Base-by-base conservation (phyloP, 1,140 invertebrate genomes). In the Nebria ingens region DNA sequence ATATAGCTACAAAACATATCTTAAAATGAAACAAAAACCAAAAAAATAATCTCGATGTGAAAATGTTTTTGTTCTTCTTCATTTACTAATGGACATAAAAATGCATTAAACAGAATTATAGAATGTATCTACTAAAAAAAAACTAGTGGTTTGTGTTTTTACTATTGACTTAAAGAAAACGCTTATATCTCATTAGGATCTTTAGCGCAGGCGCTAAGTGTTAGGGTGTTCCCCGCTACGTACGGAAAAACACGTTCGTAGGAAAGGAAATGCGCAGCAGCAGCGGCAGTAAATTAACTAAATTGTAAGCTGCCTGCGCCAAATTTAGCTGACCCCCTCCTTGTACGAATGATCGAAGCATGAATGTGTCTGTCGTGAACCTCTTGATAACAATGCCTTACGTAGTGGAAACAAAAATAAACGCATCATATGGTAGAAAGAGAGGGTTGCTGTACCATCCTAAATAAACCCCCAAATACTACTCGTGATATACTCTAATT, bases 311-410 rank as follows among this genome's bases (percentile, higher is more conserved):
- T 45, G 40, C 40, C 40, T 45, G 40, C 40, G 40, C 40, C 40
- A 45, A 45, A 45, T 45, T 45, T 45, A 45, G 40, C 40, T 45
- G 15, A 45, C 9, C 4, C 6, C 40, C 40, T 45, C 40, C 40
- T 17, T 17, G 9, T 12, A 45, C 17, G 40, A 12, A 3, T 11
- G 40, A 45, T 17, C 6, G 25, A 34, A 34, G 25, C 6, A 34
- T 34, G 40, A 12, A 17, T 45, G 40, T 45, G 40, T 45, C 40
- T 45, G 15, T 45, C 40, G 40, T 45, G 15, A 45, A 45, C 40
- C 40, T 45, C 40, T 45, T 45, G 40, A 45, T 45, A 45, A 45
- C 40, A 45, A 45, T 45, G 40, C 40, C 40, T 45, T 45, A 45
- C 40, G 40, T 45, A 45, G 40, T 45, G 40, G 17, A 45, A 45